Evolutionary conservation across 2,888 invertebrate species (phyloP).

Genomic region (Drosophila tripunctata): DNA sequence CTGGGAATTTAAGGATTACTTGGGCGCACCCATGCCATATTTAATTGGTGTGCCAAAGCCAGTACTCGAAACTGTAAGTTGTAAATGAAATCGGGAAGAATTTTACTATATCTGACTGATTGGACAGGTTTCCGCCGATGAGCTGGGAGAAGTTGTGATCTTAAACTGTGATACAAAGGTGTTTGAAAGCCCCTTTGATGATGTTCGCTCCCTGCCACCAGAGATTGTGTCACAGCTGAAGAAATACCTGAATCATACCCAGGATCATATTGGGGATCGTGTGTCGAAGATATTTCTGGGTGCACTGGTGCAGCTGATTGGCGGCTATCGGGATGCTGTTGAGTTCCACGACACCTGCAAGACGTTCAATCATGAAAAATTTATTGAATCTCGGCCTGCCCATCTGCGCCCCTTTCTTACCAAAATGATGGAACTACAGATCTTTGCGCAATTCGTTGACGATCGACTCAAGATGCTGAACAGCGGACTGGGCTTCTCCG

Average conservation of each 20-base stretch:
- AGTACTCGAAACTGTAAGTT: slow-evolving; percentile 86
- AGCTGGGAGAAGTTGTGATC: slow-evolving; percentile 97
- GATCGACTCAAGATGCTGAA: slow-evolving; percentile 96
- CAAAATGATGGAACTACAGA: slow-evolving; percentile 96
- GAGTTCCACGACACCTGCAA: slow-evolving; percentile 89
- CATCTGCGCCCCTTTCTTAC: slow-evolving; percentile 94
- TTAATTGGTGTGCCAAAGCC: slow-evolving; percentile 96
- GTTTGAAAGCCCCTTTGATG: slow-evolving; percentile 94
- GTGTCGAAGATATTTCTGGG: slow-evolving; percentile 95
- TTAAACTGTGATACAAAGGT: slow-evolving; percentile 96
- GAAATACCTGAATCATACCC: slow-evolving; percentile 82
- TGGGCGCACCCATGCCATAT: slow-evolving; percentile 98
- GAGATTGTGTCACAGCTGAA: slow-evolving; percentile 90
- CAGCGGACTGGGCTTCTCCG: slow-evolving; percentile 95
- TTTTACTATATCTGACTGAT: not conserved
- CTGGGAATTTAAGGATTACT: slow-evolving; percentile 93
- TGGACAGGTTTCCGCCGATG: slow-evolving; percentile 87
- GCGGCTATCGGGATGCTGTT: slow-evolving; percentile 96
- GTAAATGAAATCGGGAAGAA: no score
- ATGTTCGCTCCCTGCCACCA: slow-evolving; percentile 93
- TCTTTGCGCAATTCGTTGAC: slow-evolving; percentile 97
- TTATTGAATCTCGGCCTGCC: slow-evolving; percentile 93
- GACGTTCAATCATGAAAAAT: slow-evolving; percentile 94
- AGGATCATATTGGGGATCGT: slow-evolving; percentile 93
- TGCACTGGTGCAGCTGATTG: slow-evolving; percentile 96